Conservation (phyloP, 2,888 invertebrate species). For the Quadroppia sp. region DNA sequence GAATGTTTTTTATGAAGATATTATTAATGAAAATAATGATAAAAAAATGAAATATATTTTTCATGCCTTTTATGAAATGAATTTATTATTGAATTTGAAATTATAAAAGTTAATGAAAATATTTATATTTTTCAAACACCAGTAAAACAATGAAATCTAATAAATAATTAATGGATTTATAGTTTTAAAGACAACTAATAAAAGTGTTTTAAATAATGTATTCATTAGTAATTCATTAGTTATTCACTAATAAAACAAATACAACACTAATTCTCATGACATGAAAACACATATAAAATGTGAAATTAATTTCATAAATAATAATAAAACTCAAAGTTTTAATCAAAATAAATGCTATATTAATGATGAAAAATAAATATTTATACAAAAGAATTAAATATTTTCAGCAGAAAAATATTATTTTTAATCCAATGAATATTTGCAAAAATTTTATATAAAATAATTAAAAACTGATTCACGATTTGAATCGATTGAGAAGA, state of each 20-base stretch:
- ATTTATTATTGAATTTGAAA: not conserved
- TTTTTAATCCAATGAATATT: too few species aligned
- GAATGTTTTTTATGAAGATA: too few species aligned
- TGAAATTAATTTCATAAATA: not conserved
- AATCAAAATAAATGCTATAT: too few species aligned
- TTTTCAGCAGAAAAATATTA: too few species aligned
- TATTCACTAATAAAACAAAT: not conserved
- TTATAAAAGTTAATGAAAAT: not conserved
- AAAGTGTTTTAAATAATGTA: not conserved
- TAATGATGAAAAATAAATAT: not conserved
- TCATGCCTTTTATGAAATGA: not conserved
- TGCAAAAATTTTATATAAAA: too few species aligned
- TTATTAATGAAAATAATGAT: too few species aligned
- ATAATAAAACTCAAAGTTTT: not conserved
- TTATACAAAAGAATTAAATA: too few species aligned
- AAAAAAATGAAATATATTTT: not conserved
- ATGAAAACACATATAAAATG: not conserved
- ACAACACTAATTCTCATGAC: not conserved
- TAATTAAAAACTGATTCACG: slow-evolving; percentile 19
- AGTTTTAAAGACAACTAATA: not conserved
- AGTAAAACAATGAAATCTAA: not conserved
- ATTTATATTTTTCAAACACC: not conserved
- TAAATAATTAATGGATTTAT: not conserved
- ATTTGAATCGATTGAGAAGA: not conserved
- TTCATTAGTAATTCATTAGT: not conserved